Conservation (phyloP, 2,888 invertebrate genomes). For the Aphidoletes aphidimyza region DNA sequence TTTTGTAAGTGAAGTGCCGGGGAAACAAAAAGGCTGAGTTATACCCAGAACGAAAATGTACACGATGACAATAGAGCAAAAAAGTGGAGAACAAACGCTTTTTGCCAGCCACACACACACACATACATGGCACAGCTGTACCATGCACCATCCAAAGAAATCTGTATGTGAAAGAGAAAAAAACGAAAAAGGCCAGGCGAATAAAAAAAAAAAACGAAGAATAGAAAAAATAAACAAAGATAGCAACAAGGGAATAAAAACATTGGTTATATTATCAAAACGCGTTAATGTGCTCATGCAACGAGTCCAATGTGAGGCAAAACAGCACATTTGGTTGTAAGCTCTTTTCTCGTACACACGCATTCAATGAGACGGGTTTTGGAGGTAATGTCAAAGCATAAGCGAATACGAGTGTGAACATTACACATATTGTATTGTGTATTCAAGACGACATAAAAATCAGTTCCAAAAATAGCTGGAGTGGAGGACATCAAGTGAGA, state of each 20-base stretch:
- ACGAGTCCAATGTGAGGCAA: neutral
- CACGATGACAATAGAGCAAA: too few relatives aligned
- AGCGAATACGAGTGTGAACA: neutral
- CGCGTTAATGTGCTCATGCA: conserved; percentile 10
- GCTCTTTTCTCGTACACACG: neutral
- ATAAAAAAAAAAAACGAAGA: neutral
- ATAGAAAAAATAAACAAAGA: neutral
- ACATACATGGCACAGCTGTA: neutral
- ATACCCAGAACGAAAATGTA: too few relatives aligned
- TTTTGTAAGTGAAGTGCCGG: too few relatives aligned
- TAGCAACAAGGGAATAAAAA: conserved; percentile 38
- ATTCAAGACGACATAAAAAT: neutral
- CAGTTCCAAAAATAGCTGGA: neutral
- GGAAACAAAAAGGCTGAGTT: too few relatives aligned
- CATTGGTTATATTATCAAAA: conserved; percentile 12
- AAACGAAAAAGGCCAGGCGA: neutral
- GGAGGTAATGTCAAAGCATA: conserved; percentile 2
- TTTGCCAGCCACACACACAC: too few relatives aligned
- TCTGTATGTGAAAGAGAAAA: neutral
- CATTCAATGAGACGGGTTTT: conserved; percentile 17
- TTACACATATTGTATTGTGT: neutral
- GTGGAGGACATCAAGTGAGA: too few relatives aligned
- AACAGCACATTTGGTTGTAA: neutral
- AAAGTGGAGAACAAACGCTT: too few relatives aligned
- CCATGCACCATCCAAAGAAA: neutral